Conservation (phyloP, 53 echinoderm and acorn worm genomes). For the Hippasteria phrygiana region DNA sequence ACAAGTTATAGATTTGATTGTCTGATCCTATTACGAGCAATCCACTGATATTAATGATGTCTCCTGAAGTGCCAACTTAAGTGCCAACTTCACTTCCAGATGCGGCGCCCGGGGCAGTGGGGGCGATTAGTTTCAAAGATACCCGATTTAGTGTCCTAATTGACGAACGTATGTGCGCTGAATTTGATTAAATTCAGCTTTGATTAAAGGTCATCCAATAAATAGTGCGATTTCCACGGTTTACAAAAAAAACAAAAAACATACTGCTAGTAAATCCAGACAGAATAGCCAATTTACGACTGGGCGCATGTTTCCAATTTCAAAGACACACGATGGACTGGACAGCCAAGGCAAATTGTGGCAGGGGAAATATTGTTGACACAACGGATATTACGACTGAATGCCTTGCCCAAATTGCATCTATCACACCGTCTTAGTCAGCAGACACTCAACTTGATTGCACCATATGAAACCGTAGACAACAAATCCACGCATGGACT, state of each 20-base stretch:
- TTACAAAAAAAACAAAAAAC: background rate
- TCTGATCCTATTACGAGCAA: background rate
- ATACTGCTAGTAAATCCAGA: too few species aligned
- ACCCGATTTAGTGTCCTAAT: background rate
- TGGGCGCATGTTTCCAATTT: background rate
- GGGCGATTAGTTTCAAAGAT: background rate
- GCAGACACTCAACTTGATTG: constrained; percentile 44
- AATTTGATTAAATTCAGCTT: background rate
- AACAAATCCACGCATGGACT: background rate
- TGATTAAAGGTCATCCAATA: background rate
- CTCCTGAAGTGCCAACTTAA: background rate
- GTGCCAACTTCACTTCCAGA: background rate
- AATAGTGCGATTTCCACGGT: background rate
- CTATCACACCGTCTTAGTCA: constrained; percentile 33
- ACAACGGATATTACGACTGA: background rate
- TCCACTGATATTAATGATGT: background rate
- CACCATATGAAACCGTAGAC: background rate
- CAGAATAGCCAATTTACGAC: background rate
- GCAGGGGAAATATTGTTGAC: constrained; percentile 53
- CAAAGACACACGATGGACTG: background rate
- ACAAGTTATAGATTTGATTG: background rate
- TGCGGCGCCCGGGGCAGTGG: background rate
- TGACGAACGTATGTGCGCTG: background rate
- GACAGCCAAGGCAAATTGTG: constrained; percentile 5
- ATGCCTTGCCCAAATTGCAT: constrained; percentile 13